Evolutionary conservation across 2,797 vertebrate species (phyloP), one percentile per base, ranked within the genome.

Genomic region (Syngnathus acus): DNA sequence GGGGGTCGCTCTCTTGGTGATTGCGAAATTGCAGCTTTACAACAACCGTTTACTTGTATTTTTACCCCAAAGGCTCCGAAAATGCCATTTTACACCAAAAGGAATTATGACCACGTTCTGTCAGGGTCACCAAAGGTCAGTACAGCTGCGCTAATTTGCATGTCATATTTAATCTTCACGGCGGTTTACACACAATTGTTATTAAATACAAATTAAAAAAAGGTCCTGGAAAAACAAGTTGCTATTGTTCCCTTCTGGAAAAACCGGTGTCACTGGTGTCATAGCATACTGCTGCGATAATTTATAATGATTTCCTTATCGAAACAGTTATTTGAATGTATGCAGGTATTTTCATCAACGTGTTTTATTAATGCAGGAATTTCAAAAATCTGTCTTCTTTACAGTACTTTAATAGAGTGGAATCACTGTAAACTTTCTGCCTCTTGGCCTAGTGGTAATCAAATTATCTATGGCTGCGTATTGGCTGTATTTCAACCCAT

Each of bases 401-500:
- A 80, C 63, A 62, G 17, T 69, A 50, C 63, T 68, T 72, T 72
- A 73, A 68, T 75, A 71, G 71, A 69, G 76, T 48, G 9, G 51
- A 68, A 73, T 81, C 72, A 72, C 75, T 70, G 76, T 84, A 84
- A 37, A 73, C 82, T 83, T 73, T 80, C 71, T 70, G 69, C 75
- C 70, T 65, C 74, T 68, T 60, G 47, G 63, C 11, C 60, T 23
- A 23, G 60, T 26, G 13, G 13, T 79, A 84, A 87, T 84, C 69
- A 72, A 81, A 84, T 87, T 82, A 80, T 79, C 77, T 67, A 77
- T 73, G 83, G 66, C 62, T 72, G 66, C 72, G 59, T 62, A 73
- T 68, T 72, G 75, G 72, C 78, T 39, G 76, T 80, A 84, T 85
- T 83, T 84, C 78, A 82, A 19, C 57, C 78, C 26, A 72, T 78